Evolutionary conservation across 1,140 invertebrate genomes (phyloP).

Genomic region (Drosophila mayri): DNA sequence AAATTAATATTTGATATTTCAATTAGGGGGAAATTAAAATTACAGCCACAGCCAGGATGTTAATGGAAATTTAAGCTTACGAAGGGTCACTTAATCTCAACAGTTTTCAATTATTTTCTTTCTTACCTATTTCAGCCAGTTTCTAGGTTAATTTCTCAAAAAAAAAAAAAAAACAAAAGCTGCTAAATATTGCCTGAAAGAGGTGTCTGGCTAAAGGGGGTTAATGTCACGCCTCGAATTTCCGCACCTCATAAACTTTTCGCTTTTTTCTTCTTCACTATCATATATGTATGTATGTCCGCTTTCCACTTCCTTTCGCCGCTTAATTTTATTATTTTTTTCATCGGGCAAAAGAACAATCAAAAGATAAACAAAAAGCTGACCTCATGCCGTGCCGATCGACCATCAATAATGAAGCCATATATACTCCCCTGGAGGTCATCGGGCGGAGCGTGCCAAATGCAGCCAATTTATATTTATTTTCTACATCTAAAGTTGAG

Average conservation of each 20-base stretch:
- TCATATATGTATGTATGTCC: conserved; percentile 29
- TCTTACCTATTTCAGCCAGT: no score
- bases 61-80: no score
- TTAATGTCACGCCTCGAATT: conserved; percentile 63
- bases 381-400: conserved; percentile 72
- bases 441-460: conserved; percentile 67
- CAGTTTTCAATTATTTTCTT: no score
- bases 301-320: conserved; percentile 74
- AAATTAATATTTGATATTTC: conserved; percentile 16
- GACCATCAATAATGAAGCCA: conserved; percentile 69
- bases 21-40: conserved; percentile 7
- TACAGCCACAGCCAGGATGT: not conserved
- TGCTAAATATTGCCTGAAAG: not conserved
- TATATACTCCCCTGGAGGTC: conserved; percentile 14
- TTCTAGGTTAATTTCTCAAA: conserved; percentile 8
- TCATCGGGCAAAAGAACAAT: conserved; percentile 3
- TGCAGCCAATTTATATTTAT: conserved; percentile 64
- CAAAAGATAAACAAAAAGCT: conserved; percentile 6
- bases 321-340: conserved; percentile 55
- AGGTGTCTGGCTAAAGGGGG: conserved; percentile 28
- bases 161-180: not conserved
- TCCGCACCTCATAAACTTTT: conserved; percentile 56
- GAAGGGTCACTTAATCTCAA: no score
- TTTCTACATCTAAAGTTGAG: conserved; percentile 40
- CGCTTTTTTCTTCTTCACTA: conserved; percentile 14